phyloP scores from a whole-genome alignment of 2,888 invertebrate genomes.

The Callyntrura guangdongensis region DNA sequence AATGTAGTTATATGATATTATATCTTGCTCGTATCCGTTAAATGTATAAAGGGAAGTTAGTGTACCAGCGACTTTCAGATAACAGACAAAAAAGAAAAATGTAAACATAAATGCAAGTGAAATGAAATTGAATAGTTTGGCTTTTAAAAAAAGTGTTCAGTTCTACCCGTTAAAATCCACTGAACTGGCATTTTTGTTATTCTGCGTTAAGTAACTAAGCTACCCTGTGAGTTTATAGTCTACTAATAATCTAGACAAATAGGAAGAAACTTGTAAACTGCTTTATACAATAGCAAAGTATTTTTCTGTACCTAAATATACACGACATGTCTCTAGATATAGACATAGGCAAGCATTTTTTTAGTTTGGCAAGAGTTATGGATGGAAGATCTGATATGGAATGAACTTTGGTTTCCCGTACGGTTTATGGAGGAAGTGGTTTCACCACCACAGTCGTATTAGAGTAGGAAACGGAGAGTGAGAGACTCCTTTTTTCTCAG shows the following conservation, averaged over 20 bases:
- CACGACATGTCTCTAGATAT: neutral
- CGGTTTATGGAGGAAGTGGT: constrained; percentile 40
- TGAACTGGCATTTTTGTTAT: no score
- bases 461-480: neutral
- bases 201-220: no score
- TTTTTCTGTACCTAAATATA: no score
- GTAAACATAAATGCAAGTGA: constrained; percentile 45
- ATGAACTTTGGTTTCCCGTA: constrained; percentile 35
- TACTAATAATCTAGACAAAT: no score
- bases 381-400: neutral
- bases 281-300: no score
- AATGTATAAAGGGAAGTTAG: no score
- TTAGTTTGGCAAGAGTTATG: neutral
- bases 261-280: no score
- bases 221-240: no score
- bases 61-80: no score
- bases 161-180: no score
- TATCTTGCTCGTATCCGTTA: neutral
- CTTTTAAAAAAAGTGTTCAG: no score
- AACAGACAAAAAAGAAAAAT: constrained; percentile 55
- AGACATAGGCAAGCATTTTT: constrained; percentile 6
- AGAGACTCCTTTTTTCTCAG: constrained; percentile 34
- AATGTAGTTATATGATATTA: no score
- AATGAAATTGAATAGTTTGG: constrained; percentile 60
- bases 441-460: neutral